Base-by-base conservation (phyloP, 2,797 vertebrate species). In the Morus bassanus region DNA sequence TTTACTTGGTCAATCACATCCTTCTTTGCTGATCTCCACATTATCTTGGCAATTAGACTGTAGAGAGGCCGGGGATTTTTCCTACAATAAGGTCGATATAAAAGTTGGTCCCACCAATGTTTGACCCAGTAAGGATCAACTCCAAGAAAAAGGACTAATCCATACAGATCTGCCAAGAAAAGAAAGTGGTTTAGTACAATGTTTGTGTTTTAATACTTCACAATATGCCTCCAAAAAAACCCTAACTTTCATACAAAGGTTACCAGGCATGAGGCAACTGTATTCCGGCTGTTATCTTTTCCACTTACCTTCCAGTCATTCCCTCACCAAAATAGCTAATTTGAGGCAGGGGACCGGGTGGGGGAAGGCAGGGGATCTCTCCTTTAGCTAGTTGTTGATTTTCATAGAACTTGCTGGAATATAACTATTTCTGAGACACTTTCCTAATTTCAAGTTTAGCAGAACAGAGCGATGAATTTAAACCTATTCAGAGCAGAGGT, bases 21-120 rank as follows among this genome's bases (percentile, higher is more conserved):
- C 96, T 99, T 99, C 97, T 99, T 99, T 60, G 99, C 99, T 11
- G 99, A 99, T 92, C 99, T 98, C 99, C 99, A 99, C 89, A 99
- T 96, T 91, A 99, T 98, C 92, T 98, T 99, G 75, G 98, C 98
- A 68, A 99, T 98, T 19, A 99, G 98, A 69, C 92, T 97, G 97
- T 99, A 99, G 28, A 99, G 98, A 57, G 98, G 98, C 56, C 91
- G 98, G 3, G 99, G 98, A 97, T 99, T 99, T 92, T 99, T 99
- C 75, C 98, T 98, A 22, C 99, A 98, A 95, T 99, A 99, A 13
- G 99, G 99, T 33, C 98, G 99, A 97, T 99, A 99, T 3, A 99
- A 98, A 91, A 99, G 98, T 61, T 99, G 99, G 93, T 99, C 98
- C 99, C 99, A 99, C 99, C 99, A 99, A 88, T 99, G 98, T 92